Percentiles rank a stretch among this genome's conserved stretches.
Conservation (phyloP, 2,113 vertebrate species). For the Sinocyclocheilus grahami region DNA sequence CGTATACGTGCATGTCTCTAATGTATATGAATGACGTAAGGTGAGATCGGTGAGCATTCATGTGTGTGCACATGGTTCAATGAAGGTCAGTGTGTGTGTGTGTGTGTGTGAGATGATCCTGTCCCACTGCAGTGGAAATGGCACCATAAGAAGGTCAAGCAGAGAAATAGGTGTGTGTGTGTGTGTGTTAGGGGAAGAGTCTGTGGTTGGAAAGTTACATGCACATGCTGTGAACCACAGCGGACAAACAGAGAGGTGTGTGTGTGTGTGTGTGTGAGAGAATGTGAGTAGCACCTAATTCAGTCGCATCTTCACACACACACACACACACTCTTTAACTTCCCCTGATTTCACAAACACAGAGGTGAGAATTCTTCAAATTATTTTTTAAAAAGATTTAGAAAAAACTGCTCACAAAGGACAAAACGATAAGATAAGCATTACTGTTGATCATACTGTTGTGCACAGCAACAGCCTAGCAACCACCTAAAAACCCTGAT, state of each 20-base stretch:
- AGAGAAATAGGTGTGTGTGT: not conserved
- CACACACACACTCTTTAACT: not conserved
- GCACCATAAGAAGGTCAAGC: not conserved
- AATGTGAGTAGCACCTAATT: slow-evolving; percentile 14
- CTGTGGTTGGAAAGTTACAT: slow-evolving; percentile 74
- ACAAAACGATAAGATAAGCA: not conserved
- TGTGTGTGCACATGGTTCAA: not conserved
- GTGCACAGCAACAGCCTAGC: too few species aligned
- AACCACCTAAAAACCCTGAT: too few species aligned
- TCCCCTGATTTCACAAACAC: not conserved
- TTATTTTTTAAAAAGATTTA: not conserved
- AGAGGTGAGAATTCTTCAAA: not conserved
- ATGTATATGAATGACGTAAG: not conserved
- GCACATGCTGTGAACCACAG: slow-evolving; percentile 60
- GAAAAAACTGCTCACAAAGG: too few species aligned
- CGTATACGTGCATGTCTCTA: not conserved
- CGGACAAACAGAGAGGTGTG: slow-evolving; percentile 33
- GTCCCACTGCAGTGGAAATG: slow-evolving; percentile 13
- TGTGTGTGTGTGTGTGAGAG: not conserved
- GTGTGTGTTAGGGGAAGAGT: not conserved
- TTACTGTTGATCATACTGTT: not conserved
- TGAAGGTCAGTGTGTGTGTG: not conserved
- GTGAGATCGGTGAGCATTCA: not conserved
- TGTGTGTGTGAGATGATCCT: not conserved
- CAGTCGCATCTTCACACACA: not conserved